These are phyloP conservation scores for Myathropa florea DNA, from an alignment of 2,888 invertebrate genomes.

Conservation along the genomic window DNA sequence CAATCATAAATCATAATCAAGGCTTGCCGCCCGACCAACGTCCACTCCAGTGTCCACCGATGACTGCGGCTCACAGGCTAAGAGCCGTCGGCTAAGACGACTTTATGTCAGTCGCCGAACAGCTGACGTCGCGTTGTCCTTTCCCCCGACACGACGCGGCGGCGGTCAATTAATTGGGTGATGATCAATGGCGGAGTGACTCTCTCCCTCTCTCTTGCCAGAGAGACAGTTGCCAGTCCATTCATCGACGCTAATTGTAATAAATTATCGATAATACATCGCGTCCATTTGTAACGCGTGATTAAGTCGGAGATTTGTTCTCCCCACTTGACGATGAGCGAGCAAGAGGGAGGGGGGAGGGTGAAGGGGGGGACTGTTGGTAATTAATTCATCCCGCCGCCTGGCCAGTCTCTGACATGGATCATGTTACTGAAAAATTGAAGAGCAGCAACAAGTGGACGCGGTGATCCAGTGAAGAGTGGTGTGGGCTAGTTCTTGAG, in stretches of 20 bases:
- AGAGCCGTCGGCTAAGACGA: constrained; percentile 56
- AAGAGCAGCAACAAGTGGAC: constrained; percentile 26
- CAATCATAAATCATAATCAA: constrained; percentile 68
- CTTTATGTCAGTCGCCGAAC: constrained; percentile 53
- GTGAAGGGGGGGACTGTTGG: not conserved
- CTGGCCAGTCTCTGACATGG: constrained; percentile 18
- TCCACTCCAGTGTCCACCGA: not conserved
- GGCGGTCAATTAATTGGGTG: constrained; percentile 61
- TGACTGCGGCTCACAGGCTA: not conserved
- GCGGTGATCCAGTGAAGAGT: not conserved
- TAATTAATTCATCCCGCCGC: constrained; percentile 13
- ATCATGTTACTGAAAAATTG: constrained; percentile 51
- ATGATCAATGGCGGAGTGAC: constrained; percentile 64
- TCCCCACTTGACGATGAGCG: not conserved
- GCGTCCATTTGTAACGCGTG: constrained; percentile 59
- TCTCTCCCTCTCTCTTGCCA: constrained; percentile 40
- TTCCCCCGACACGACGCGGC: not conserved
- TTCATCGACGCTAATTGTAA: constrained; percentile 59
- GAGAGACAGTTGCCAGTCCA: constrained; percentile 7
- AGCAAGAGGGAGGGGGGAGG: not conserved
- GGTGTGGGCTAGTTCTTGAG: not conserved
- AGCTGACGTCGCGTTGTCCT: constrained; percentile 35
- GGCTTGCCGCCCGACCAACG: not conserved
- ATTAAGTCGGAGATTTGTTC: constrained; percentile 63
- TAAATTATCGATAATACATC: constrained; percentile 57